These are phyloP conservation scores for Tetramorium bicarinatum DNA, from an alignment of 2,888 invertebrate genomes.

Conservation along the genomic window DNA sequence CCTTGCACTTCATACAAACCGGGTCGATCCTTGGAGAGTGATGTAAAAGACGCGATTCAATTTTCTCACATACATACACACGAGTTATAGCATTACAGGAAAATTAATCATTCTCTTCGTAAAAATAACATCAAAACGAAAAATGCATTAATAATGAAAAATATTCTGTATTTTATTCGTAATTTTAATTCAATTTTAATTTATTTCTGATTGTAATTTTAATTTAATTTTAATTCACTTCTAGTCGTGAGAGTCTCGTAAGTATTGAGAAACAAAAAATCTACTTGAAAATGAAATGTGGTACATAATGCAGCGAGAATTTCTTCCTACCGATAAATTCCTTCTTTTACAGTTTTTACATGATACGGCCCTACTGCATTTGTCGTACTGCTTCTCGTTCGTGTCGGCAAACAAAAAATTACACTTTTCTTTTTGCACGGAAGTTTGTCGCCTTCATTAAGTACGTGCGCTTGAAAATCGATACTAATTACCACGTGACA, in stretches of 20 bases:
- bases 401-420: neutral
- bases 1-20: neutral
- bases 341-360: too few species aligned
- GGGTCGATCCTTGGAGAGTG: neutral
- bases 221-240: slow-evolving; percentile 13
- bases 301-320: neutral
- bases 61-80: neutral
- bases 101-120: neutral
- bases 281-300: neutral
- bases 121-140: neutral
- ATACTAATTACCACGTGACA: slow-evolving; percentile 13
- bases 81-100: neutral
- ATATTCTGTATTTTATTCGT: neutral
- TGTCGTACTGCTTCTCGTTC: neutral
- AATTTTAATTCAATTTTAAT: slow-evolving; percentile 1
- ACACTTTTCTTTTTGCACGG: neutral
- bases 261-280: neutral
- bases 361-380: neutral
- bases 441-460: neutral
- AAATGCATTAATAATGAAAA: neutral
- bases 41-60: neutral
- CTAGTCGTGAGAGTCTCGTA: neutral
- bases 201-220: neutral
- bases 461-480: slow-evolving; percentile 5
- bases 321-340: neutral